Evolutionary conservation across 2,888 invertebrate species (phyloP), one percentile per base, ranked within the genome.

Genomic region (Drosophila algonquin): DNA sequence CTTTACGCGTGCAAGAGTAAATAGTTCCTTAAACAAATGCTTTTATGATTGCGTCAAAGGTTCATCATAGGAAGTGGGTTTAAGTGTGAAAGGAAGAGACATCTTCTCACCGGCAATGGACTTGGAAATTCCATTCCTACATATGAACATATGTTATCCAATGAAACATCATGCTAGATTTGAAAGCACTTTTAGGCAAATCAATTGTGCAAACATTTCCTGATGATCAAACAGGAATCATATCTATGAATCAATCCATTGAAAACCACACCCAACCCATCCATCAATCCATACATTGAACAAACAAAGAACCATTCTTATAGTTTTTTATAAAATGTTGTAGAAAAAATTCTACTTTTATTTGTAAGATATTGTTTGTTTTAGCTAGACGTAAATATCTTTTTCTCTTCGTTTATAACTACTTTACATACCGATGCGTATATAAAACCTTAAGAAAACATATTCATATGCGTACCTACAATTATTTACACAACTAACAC

Each of bases 401-500:
- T 18, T 46, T 58, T 83, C 55, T 77, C 76, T 70, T 80, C 47
- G 59, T 58, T 79, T 58, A 70, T 73, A 51, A 58, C 77, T 89
- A 81, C 70, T 81, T 80, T 83, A 90, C 73, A 87, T 80, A 81
- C 81, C 81, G 75, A 76, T 80, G 68, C 72, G 68, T 78, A 73
- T 72, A 81, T 85, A 78, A 77, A 7, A 67, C 79, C 87, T 80
- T 76, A 62, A 68, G 65, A 73, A 71, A 68, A 79, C 67, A 72
- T 80, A 76, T 75, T 63, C 54, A 50, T 75, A 62, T 68, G 76
- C 67, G 79, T 76, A 64, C 71, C 76, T 90, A 81, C 81, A 75
- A 59, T 75, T 86, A 89, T 86, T 86, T 85, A 86, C 82, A 87
- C 80, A 87, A 82, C 87, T 86, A 83, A 85, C 74, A 69, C 76